Evolutionary conservation across 2,888 invertebrate genomes (phyloP), one percentile per base, ranked within the genome.

Genomic region (Drosophila fulvimacula): DNA sequence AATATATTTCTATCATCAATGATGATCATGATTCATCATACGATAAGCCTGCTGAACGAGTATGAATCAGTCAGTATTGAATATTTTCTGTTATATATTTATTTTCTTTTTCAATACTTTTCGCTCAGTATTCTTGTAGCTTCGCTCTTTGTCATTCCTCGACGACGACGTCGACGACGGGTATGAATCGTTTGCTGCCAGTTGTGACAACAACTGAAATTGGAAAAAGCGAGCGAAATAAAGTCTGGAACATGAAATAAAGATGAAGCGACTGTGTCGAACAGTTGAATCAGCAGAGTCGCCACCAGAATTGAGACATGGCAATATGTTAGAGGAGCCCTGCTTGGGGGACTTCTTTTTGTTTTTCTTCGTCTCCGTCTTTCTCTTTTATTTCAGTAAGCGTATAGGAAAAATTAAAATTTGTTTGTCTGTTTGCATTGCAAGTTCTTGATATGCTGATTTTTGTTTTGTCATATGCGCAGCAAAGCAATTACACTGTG

Each of bases 221-320:
- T 71, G 82, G 60, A 49, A 55, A 63, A 61, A 64, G 64, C 64
- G 67, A 24, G 39, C 59, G 70, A 82, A 84, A 82, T 79, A 62
- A 87, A 78, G 83, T 75, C 73, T 55, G 68, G 63, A 78, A 79
- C 87, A 81, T 83, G 87, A 73, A 88, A 88, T 83, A 88, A 86
- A 73, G 67, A 83, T 80, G 81, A 86, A 88, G 70, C 70, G 78
- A 62, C 68, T 83, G 83, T 81, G 83, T 71, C 66, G 72, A 82
- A 72, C 62, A 76, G 76, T 85, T 71, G 68, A 48, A 42, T 64
- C 58, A 68, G 27, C 46, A 2, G 17, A 46, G 73, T 72, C 46
- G 36, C 38, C 46, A 59, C 32, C 73, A 32, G 32, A 55, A 68
- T 62, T 62, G 61, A 62, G 32, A 49, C 30, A 46, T 69, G 36